A percentile compares a stretch with the other conserved stretches of the same genome.
phyloP scores from a whole-genome alignment of 2,888 invertebrate species.

The Macaria liturata region DNA sequence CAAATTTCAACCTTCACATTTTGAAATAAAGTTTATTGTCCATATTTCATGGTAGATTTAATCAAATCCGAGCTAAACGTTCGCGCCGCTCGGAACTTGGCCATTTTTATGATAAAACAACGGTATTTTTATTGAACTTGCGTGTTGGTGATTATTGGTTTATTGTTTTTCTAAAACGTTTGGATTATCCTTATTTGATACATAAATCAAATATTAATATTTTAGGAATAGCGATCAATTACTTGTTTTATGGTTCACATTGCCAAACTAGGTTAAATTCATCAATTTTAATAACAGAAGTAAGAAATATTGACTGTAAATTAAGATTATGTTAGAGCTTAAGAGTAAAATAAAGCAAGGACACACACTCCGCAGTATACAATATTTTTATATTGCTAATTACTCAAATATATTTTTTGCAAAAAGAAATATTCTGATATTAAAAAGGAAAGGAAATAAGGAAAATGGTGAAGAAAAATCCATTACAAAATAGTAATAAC shows the following conservation, averaged over 20 bases:
- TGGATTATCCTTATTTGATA: constrained; percentile 15
- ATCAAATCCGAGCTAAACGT: constrained; percentile 46
- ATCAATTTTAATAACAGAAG: neutral
- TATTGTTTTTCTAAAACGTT: constrained; percentile 34
- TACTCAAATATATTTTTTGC: no score
- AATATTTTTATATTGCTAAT: no score
- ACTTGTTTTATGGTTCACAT: neutral
- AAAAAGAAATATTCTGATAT: no score
- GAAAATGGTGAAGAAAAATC: no score
- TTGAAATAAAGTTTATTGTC: constrained; percentile 36
- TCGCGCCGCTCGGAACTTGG: constrained; percentile 34
- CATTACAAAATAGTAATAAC: no score
- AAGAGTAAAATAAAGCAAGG: no score
- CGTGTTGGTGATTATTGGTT: constrained; percentile 34
- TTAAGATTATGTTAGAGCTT: no score
- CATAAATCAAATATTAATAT: constrained; percentile 9
- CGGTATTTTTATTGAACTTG: constrained; percentile 36
- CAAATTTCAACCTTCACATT: constrained; percentile 41
- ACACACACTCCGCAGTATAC: no score
- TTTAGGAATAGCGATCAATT: neutral
- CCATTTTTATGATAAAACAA: constrained; percentile 37
- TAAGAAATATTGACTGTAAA: no score
- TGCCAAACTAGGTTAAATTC: neutral
- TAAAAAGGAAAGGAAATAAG: no score
- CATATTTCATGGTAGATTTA: constrained; percentile 33